These are phyloP conservation scores for Drosophila mettleri DNA, from an alignment of 2,888 invertebrate species.

Conservation along the genomic window DNA sequence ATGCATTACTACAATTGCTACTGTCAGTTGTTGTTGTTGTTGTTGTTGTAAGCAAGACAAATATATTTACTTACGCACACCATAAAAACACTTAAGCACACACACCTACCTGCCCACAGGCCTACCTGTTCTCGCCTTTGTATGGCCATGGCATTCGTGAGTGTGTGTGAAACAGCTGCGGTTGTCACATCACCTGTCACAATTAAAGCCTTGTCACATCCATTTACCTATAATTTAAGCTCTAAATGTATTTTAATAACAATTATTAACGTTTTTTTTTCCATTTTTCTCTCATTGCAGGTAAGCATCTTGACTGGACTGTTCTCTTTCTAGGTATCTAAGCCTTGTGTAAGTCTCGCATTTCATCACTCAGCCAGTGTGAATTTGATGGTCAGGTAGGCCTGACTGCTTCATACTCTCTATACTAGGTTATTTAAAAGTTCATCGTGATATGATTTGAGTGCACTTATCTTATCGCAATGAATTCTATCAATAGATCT, in stretches of 20 bases:
- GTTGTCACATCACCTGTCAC: slow-evolving; percentile 32
- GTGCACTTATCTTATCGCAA: no score
- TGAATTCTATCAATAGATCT: no score
- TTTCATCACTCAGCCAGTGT: slow-evolving; percentile 29
- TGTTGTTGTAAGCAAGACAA: slow-evolving; percentile 25
- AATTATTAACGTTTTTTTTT: slow-evolving; percentile 20
- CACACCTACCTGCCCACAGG: slow-evolving; percentile 9
- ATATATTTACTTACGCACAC: slow-evolving; percentile 25
- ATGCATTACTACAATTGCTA: slow-evolving; percentile 54
- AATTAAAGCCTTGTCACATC: slow-evolving; percentile 29
- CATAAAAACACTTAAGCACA: slow-evolving; percentile 17
- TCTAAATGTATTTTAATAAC: slow-evolving; percentile 9
- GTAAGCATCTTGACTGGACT: slow-evolving; percentile 43
- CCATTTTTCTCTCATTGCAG: slow-evolving; percentile 37
- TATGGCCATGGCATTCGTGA: slow-evolving; percentile 30
- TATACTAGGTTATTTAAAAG: no score
- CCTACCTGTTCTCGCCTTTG: background rate
- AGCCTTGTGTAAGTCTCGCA: slow-evolving; percentile 38
- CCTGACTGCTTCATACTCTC: background rate
- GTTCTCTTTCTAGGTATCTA: background rate
- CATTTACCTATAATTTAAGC: slow-evolving; percentile 21
- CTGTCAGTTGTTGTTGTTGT: slow-evolving; percentile 28
- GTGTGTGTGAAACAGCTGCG: slow-evolving; percentile 19
- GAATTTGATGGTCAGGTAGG: background rate
- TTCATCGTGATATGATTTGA: no score